Conservation (phyloP, 2,113 vertebrate species). For the Tretioscincus oriximinensis region DNA sequence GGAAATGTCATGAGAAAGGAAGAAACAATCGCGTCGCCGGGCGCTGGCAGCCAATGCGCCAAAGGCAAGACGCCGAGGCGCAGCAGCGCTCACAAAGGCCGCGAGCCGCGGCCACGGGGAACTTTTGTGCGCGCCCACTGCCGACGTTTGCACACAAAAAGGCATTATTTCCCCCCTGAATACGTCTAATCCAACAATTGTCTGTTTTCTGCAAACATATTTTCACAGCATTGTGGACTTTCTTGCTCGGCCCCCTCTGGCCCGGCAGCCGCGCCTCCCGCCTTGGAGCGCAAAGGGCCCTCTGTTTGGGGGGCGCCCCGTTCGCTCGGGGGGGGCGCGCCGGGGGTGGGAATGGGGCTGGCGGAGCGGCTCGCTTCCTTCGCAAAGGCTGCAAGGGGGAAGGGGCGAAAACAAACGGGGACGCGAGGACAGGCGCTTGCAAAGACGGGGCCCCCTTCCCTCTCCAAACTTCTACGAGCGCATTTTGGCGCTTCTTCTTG, state of each 20-base stretch:
- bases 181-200: conserved; percentile 99
- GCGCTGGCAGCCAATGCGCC: conserved; percentile 92
- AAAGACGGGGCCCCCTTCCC: background rate
- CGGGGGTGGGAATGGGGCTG: conserved; percentile 54
- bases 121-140: conserved; percentile 97
- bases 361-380: conserved; percentile 62
- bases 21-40: conserved; percentile 99
- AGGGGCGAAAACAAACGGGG: conserved; percentile 52
- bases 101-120: conserved; percentile 92
- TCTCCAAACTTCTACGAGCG: conserved; percentile 32
- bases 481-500: conserved; percentile 17
- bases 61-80: conserved; percentile 98
- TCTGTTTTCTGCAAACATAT: conserved; percentile 99
- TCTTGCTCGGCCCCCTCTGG: conserved; percentile 68
- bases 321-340: conserved; percentile 59
- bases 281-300: conserved; percentile 53
- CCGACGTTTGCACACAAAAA: conserved; percentile 97
- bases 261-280: conserved; percentile 58
- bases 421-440: conserved; percentile 35
- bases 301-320: conserved; percentile 51
- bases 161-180: conserved; percentile 99
- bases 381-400: conserved; percentile 64
- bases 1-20: conserved; percentile 99
- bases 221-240: conserved; percentile 96
- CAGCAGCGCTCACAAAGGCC: conserved; percentile 95